These are phyloP conservation scores for Canis aureus DNA, from an alignment of 2,113 vertebrate species.

Conservation along the genomic window DNA sequence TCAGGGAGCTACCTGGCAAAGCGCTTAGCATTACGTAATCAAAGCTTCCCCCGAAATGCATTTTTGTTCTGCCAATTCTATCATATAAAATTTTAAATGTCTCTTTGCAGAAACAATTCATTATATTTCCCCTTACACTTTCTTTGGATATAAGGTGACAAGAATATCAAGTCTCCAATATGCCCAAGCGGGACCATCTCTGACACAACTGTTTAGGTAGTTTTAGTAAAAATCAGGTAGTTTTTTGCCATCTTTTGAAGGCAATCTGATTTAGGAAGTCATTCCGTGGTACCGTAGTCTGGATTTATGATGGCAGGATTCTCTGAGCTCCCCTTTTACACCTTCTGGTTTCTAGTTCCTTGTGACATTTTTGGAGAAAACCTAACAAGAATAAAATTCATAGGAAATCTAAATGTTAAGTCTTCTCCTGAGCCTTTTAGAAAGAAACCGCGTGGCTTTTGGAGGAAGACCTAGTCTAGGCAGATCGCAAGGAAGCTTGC, in stretches of 20 bases:
- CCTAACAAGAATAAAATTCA: not conserved
- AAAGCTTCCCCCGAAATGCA: constrained; percentile 56
- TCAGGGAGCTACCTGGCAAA: constrained; percentile 62
- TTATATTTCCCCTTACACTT: not conserved
- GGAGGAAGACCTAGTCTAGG: not conserved
- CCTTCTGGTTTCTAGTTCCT: not conserved
- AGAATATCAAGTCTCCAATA: not conserved
- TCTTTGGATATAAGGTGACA: not conserved
- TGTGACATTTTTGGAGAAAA: not conserved
- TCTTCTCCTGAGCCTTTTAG: not conserved
- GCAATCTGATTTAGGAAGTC: not conserved
- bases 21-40: constrained; percentile 18
- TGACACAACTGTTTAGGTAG: not conserved
- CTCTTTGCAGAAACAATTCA: constrained; percentile 55
- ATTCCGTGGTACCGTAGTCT: not conserved
- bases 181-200: not conserved
- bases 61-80: constrained; percentile 41
- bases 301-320: not conserved
- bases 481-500: not conserved
- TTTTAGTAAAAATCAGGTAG: not conserved
- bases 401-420: not conserved
- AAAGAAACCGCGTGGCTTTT: not conserved
- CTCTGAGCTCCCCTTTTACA: not conserved
- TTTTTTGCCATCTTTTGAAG: not conserved
- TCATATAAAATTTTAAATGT: constrained; percentile 58